Evolutionary conservation across 2,113 vertebrate species (phyloP).

Genomic region (Antechinus stuartii): DNA sequence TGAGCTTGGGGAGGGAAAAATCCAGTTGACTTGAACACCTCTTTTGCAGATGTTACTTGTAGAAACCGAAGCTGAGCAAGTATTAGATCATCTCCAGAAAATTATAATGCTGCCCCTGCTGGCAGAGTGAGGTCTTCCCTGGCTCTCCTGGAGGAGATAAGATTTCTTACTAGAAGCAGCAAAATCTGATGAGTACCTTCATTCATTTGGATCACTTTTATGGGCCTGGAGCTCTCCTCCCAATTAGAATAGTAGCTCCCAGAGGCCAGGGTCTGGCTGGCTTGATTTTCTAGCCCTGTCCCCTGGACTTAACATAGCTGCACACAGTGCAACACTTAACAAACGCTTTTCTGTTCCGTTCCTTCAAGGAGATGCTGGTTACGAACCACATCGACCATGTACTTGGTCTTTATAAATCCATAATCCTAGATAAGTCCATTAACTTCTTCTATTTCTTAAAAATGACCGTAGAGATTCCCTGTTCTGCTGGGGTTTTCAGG

Average conservation of each 20-base stretch:
- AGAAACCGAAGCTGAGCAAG: neutral
- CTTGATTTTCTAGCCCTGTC: neutral
- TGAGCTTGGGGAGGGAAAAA: neutral
- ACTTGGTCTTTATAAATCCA: neutral
- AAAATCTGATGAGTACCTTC: neutral
- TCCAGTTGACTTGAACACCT: neutral
- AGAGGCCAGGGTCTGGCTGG: neutral
- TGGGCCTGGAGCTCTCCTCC: neutral
- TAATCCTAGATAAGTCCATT: neutral
- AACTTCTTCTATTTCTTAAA: neutral
- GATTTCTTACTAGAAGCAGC: neutral
- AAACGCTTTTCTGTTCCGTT: neutral
- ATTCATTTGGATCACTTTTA: neutral
- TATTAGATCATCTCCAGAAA: neutral
- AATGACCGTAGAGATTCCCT: neutral
- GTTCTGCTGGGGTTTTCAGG: neutral
- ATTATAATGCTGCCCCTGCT: neutral
- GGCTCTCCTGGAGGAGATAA: neutral
- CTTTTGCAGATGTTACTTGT: neutral
- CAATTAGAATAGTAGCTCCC: neutral
- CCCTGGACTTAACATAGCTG: neutral
- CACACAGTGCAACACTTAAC: neutral
- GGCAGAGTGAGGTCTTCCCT: neutral
- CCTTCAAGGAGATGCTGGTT: neutral
- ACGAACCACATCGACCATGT: neutral